A percentile compares a stretch with the other conserved stretches of the same genome.
Evolutionary conservation across 1,140 invertebrate genomes (phyloP).

Genomic region (Drosophila erecta): DNA sequence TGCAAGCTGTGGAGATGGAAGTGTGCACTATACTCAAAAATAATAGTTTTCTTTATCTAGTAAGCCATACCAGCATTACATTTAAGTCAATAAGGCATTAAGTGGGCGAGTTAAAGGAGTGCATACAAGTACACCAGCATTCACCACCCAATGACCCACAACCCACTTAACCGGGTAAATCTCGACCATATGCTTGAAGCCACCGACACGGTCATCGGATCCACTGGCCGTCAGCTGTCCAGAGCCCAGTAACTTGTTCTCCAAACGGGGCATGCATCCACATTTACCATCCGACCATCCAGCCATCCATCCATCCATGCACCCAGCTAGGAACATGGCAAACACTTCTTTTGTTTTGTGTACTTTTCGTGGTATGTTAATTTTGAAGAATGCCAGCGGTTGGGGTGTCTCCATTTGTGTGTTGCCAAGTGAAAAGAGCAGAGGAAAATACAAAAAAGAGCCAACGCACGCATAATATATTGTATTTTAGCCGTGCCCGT

Average conservation of each 20-base stretch:
- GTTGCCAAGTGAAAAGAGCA: constrained; percentile 49
- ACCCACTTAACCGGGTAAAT: constrained; percentile 21
- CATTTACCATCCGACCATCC: not conserved
- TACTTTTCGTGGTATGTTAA: constrained; percentile 68
- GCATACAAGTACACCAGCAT: not conserved
- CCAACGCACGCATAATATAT: constrained; percentile 59
- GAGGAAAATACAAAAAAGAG: constrained; percentile 31
- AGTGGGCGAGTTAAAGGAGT: no score
- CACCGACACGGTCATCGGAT: constrained; percentile 32
- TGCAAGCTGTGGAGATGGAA: no score
- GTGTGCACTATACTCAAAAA: no score
- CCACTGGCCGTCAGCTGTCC: constrained; percentile 29
- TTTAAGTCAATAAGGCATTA: no score
- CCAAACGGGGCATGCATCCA: constrained; percentile 21
- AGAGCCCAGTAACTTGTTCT: constrained; percentile 21
- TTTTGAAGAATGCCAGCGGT: constrained; percentile 59
- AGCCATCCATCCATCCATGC: not conserved
- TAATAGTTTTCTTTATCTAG: no score
- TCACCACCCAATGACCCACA: not conserved
- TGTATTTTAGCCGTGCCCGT: constrained; percentile 65
- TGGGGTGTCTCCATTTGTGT: constrained; percentile 25
- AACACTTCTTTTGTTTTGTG: constrained; percentile 48
- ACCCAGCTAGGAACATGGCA: constrained; percentile 33
- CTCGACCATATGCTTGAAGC: constrained; percentile 21
- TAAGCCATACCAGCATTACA: no score